Percentiles rank a stretch among this genome's conserved stretches.
Evolutionary conservation across 2,888 invertebrate genomes (phyloP).

Genomic region (Oasisia sp.): DNA sequence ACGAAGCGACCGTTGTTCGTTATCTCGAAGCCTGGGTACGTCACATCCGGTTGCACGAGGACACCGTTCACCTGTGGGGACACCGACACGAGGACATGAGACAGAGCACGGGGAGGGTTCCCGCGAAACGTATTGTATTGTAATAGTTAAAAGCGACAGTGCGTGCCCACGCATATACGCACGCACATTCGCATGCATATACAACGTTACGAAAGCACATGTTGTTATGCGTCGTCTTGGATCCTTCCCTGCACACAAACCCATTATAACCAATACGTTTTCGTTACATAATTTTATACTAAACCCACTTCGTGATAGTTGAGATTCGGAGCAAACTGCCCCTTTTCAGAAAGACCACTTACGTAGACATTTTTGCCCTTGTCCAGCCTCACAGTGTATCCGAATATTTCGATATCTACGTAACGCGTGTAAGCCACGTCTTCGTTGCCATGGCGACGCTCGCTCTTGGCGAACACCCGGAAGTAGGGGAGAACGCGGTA

Average conservation of each 20-base stretch:
- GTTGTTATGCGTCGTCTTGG: no score
- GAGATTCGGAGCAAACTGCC: not conserved
- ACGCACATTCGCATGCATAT: no score
- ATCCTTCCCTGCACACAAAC: no score
- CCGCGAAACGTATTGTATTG: not conserved
- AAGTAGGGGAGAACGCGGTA: slow-evolving; percentile 17
- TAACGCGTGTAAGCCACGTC: slow-evolving; percentile 17
- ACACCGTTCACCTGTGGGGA: slow-evolving; percentile 17
- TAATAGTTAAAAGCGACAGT: no score
- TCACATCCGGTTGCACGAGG: not conserved
- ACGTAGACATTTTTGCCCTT: not conserved
- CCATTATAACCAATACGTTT: no score
- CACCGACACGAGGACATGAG: not conserved
- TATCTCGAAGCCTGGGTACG: slow-evolving; percentile 19
- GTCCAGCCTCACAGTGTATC: not conserved
- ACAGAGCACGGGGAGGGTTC: not conserved
- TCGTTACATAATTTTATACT: no score
- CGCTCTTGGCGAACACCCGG: not conserved
- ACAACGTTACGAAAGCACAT: no score
- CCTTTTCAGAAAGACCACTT: not conserved
- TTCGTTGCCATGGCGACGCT: not conserved
- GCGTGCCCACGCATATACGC: no score
- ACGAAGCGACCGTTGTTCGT: slow-evolving; percentile 29
- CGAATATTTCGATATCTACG: slow-evolving; percentile 20
- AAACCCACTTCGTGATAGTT: not conserved